Base-by-base conservation (phyloP, 1,140 invertebrate genomes). In the Apis dorsata region DNA sequence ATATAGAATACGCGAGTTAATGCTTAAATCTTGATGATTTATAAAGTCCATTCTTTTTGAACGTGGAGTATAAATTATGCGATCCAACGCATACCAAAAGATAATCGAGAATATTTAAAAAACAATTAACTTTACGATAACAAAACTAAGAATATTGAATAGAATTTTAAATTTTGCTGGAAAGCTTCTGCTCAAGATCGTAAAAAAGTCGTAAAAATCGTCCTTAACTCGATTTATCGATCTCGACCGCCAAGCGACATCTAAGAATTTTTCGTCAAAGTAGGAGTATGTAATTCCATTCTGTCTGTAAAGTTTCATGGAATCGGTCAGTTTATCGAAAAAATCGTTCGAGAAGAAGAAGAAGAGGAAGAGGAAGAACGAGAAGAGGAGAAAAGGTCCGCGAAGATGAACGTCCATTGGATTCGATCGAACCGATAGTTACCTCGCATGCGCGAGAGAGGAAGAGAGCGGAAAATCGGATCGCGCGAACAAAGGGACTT, bases 401-500 rank as follows among this genome's bases (percentile, higher is more conserved):
- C n/a, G 34, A 49, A 55, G 62, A 81, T 65, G 71, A 62, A 74
- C 51, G 69, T 10, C 21, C 19, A 24, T 2, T 44, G 70, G 7
- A 49, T 11, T n/a, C 19, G 69, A 71, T 79, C 68, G 57, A 72
- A 79, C 49, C 28, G 51, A 55, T 49, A 34, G 79, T 74, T 73
- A 49, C 21, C 4, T 44, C 21, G 19, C 8, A 53, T 19, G 13
- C 53, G 7, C 34, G 24, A 44, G 57, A 63, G 17, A 49, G 28
- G 44, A 44, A 5, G 24, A 28, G 12, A 44, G 28, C 11, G 24
- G 53, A 76, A 84, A 81, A 81, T 75, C 79, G 65, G 55, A 75
- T 74, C 79, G 21, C 13, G 66, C 66, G 79, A 84, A 84, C 83
- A 81, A 84, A 84, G 49, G 44, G 53, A 84, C 53, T 84, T 76